A percentile compares a stretch with the other conserved stretches of the same genome.
These are phyloP conservation scores for Melolontha melolontha DNA, from an alignment of 2,888 invertebrate genomes.

Conservation along the genomic window DNA sequence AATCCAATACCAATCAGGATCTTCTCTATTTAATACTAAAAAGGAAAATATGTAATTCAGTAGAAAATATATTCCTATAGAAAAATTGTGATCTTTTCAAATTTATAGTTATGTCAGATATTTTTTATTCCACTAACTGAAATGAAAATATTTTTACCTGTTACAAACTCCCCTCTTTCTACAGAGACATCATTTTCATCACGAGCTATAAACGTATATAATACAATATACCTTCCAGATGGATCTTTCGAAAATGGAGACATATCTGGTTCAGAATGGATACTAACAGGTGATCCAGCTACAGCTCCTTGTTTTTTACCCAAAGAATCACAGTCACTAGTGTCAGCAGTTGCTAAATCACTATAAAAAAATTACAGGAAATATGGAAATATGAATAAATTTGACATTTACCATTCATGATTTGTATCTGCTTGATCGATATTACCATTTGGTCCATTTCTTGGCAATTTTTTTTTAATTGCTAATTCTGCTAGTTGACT, in stretches of 20 bases:
- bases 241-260: slow-evolving; percentile 84
- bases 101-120: too few species aligned
- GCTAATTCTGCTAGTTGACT: slow-evolving; percentile 84
- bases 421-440: slow-evolving; percentile 71
- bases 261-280: slow-evolving; percentile 72
- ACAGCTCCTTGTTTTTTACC: slow-evolving; percentile 68
- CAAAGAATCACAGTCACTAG: slow-evolving; percentile 73
- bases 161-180: slow-evolving; percentile 95
- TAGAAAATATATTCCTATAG: too few species aligned
- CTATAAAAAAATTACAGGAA: slow-evolving; percentile 44
- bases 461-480: slow-evolving; percentile 87
- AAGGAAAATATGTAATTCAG: background rate
- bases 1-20: slow-evolving; percentile 98
- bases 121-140: too few species aligned
- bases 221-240: slow-evolving; percentile 89
- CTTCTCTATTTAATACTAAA: slow-evolving; percentile 89
- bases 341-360: slow-evolving; percentile 66
- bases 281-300: slow-evolving; percentile 66
- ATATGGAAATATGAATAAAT: slow-evolving; percentile 35
- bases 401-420: slow-evolving; percentile 67
- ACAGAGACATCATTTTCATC: slow-evolving; percentile 96
- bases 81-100: too few species aligned
- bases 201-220: slow-evolving; percentile 92
- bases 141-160: slow-evolving; percentile 66
- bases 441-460: slow-evolving; percentile 71